Evolutionary conservation across 1,140 invertebrate genomes (phyloP).

Genomic region (Arctopsyche grandis): DNA sequence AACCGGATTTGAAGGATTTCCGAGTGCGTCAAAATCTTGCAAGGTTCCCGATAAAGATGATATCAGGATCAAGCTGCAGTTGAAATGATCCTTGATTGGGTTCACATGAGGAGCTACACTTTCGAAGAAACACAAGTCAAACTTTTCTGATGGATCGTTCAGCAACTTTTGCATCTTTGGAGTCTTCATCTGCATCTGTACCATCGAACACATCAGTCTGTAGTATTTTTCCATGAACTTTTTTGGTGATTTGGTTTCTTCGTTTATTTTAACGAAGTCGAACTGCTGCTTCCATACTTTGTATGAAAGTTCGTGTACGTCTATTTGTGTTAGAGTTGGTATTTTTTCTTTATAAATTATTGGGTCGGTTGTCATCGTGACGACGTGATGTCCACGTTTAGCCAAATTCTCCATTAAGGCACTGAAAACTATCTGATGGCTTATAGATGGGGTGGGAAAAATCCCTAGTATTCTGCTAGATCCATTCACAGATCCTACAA

Average conservation of each 20-base stretch:
- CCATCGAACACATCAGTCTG: constrained; percentile 36
- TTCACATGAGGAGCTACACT: constrained; percentile 53
- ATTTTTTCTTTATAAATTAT: constrained; percentile 40
- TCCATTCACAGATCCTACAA: background rate
- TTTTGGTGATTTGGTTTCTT: background rate
- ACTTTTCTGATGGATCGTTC: constrained; percentile 56
- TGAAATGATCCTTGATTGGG: constrained; percentile 56
- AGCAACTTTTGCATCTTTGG: constrained; percentile 56
- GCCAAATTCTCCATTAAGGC: constrained; percentile 59
- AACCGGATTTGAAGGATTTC: constrained; percentile 57
- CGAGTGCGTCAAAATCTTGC: constrained; percentile 49
- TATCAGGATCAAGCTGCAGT: constrained; percentile 57
- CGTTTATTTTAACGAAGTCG: constrained; percentile 41
- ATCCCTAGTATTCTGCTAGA: constrained; percentile 59
- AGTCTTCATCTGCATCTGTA: constrained; percentile 40
- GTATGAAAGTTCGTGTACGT: constrained; percentile 55
- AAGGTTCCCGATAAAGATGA: background rate
- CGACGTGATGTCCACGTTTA: constrained; percentile 63
- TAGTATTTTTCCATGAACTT: constrained; percentile 24
- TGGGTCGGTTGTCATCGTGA: constrained; percentile 58
- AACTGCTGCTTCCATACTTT: constrained; percentile 40
- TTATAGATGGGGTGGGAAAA: constrained; percentile 61
- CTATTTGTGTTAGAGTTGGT: constrained; percentile 57
- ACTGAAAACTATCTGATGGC: constrained; percentile 64
- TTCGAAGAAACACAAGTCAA: constrained; percentile 60